Percentiles rank a stretch among this genome's conserved stretches.
Evolutionary conservation across 1,140 invertebrate genomes (phyloP).

Genomic region (Pogonognathellus flavescens): DNA sequence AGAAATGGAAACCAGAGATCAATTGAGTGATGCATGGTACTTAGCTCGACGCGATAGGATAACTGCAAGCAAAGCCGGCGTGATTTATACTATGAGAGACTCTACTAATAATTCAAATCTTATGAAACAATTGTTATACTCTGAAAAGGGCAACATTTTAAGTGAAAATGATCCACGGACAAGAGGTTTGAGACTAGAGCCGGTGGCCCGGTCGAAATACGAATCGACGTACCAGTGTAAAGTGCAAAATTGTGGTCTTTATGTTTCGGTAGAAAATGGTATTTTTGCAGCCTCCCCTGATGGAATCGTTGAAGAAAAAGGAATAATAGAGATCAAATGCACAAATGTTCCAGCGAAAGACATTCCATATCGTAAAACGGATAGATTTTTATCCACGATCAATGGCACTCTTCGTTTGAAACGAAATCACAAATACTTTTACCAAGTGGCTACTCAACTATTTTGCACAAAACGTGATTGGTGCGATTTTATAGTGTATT

Average conservation of each 20-base stretch:
- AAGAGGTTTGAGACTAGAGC: neutral
- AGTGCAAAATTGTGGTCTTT: conserved; percentile 40
- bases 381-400: neutral
- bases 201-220: neutral
- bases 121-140: neutral
- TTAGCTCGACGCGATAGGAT: conserved; percentile 26
- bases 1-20: conserved; percentile 24
- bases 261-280: conserved; percentile 51
- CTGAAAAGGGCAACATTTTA: neutral
- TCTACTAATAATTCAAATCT: conserved; percentile 20
- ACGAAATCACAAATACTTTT: too few species aligned
- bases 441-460: too few species aligned
- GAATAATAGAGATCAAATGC: conserved; percentile 68
- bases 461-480: too few species aligned
- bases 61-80: conserved; percentile 45
- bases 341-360: conserved; percentile 38
- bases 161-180: conserved; percentile 6
- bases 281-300: conserved; percentile 64
- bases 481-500: too few species aligned
- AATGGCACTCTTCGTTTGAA: too few species aligned
- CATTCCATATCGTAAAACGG: neutral
- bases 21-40: conserved; percentile 23
- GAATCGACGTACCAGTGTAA: neutral
- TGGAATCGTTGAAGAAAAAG: conserved; percentile 62
- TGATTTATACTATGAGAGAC: conserved; percentile 20